These are phyloP conservation scores for Hypothenemus hampei DNA, from an alignment of 1,140 invertebrate species.

Conservation along the genomic window DNA sequence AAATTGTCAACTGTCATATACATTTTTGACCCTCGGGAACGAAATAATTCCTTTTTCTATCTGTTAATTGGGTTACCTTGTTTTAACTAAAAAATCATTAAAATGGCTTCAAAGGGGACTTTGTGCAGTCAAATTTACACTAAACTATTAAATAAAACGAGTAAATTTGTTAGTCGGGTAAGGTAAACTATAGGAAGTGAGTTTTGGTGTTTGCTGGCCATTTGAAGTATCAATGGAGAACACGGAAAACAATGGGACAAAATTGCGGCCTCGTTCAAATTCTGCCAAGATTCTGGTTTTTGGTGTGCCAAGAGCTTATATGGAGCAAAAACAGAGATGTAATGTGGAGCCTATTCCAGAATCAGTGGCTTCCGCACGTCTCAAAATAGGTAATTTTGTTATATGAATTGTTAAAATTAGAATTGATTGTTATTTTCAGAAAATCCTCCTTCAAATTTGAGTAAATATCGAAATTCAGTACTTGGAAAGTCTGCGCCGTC, in stretches of 20 bases:
- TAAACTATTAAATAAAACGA: not conserved
- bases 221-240: conserved; percentile 44
- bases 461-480: conserved; percentile 79
- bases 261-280: conserved; percentile 49
- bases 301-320: conserved; percentile 40
- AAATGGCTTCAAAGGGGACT: not conserved
- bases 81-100: not conserved
- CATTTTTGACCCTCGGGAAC: not conserved
- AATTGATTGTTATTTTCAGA: conserved; percentile 34
- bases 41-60: not conserved
- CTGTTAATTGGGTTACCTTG: not conserved
- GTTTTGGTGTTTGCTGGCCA: conserved; percentile 15
- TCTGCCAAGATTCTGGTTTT: conserved; percentile 53
- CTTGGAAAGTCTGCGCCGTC: conserved; percentile 91
- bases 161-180: not conserved
- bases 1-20: not conserved
- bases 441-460: conserved; percentile 61
- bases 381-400: conserved; percentile 22
- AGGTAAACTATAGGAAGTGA: conserved; percentile 13
- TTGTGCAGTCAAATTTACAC: not conserved
- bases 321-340: conserved; percentile 32
- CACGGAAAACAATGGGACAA: conserved; percentile 35
- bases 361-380: conserved; percentile 18
- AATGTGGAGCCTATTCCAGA: conserved; percentile 21
- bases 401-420: conserved; percentile 29